Conservation (phyloP, 2,113 vertebrate species). For the Furnarius figulus region DNA sequence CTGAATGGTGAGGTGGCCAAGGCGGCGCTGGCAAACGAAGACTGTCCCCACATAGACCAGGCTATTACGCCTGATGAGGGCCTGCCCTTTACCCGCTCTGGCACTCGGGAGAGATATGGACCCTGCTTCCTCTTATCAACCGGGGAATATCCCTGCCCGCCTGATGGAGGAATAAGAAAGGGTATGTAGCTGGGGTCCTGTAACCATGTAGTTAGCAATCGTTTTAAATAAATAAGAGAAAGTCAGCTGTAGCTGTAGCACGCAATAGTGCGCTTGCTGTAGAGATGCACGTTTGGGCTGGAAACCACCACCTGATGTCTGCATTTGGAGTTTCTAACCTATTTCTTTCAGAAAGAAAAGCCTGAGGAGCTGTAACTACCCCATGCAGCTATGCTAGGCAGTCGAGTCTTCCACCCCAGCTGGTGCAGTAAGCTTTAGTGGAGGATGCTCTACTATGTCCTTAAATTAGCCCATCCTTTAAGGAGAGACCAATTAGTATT, state of each 20-base stretch:
- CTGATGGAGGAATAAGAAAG: constrained; percentile 97
- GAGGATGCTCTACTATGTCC: not conserved
- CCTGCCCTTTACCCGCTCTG: constrained; percentile 93
- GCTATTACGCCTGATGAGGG: constrained; percentile 96
- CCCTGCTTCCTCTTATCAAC: constrained; percentile 99
- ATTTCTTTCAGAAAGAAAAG: constrained; percentile 59
- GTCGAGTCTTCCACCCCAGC: not conserved
- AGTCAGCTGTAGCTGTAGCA: constrained; percentile 54
- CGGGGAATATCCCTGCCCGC: constrained; percentile 94
- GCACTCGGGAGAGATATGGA: constrained; percentile 90
- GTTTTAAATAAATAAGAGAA: constrained; percentile 13
- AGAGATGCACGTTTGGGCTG: constrained; percentile 65
- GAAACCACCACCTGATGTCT: constrained; percentile 70
- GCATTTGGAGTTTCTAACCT: constrained; percentile 69
- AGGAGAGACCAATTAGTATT: not conserved
- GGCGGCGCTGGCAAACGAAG: constrained; percentile 97
- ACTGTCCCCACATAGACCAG: constrained; percentile 99
- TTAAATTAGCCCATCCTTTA: not conserved
- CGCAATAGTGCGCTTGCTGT: constrained; percentile 59
- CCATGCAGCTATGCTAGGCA: constrained; percentile 13
- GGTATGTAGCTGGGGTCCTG: constrained; percentile 90
- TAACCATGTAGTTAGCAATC: constrained; percentile 47
- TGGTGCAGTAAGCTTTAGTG: not conserved
- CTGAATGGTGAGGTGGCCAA: constrained; percentile 97
- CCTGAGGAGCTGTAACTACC: constrained; percentile 55